Conservation (phyloP, 1,140 invertebrate species). For the Aphaenogaster rudis region DNA sequence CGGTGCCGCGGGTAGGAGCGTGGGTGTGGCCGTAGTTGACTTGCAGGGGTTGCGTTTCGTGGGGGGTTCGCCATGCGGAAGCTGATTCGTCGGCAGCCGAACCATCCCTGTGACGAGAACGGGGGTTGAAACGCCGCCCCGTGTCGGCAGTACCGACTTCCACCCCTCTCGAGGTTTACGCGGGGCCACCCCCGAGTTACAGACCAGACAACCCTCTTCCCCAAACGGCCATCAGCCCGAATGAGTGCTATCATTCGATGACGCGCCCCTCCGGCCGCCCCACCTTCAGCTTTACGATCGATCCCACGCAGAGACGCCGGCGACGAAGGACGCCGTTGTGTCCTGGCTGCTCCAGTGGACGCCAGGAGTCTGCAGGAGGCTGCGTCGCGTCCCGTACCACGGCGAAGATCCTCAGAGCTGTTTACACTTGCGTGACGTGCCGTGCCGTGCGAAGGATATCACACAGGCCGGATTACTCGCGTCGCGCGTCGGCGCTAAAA, state of each 20-base stretch:
- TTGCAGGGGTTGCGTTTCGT: constrained; percentile 56
- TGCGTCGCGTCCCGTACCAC: constrained; percentile 47
- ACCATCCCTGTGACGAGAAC: constrained; percentile 48
- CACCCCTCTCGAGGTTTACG: constrained; percentile 39
- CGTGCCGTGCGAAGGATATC: constrained; percentile 47
- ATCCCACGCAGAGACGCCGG: constrained; percentile 64
- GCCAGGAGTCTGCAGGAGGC: constrained; percentile 44
- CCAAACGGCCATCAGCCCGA: constrained; percentile 76
- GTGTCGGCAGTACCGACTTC: neutral
- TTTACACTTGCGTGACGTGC: constrained; percentile 47
- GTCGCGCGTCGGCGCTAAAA: constrained; percentile 31
- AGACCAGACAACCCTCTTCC: constrained; percentile 55
- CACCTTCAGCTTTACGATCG: constrained; percentile 76
- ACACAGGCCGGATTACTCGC: constrained; percentile 28
- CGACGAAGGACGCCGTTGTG: constrained; percentile 37
- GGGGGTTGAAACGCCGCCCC: constrained; percentile 52
- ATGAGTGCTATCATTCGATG: constrained; percentile 79
- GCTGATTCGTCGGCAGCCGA: constrained; percentile 68
- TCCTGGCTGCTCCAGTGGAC: constrained; percentile 47
- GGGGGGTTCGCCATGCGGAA: constrained; percentile 43
- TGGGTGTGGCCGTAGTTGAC: constrained; percentile 72
- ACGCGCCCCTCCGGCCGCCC: constrained; percentile 66
- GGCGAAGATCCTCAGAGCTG: constrained; percentile 25
- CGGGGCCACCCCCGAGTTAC: constrained; percentile 47
- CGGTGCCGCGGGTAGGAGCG: constrained; percentile 74